phyloP scores from a whole-genome alignment of 2,113 vertebrate species.

The Butorides virescens region DNA sequence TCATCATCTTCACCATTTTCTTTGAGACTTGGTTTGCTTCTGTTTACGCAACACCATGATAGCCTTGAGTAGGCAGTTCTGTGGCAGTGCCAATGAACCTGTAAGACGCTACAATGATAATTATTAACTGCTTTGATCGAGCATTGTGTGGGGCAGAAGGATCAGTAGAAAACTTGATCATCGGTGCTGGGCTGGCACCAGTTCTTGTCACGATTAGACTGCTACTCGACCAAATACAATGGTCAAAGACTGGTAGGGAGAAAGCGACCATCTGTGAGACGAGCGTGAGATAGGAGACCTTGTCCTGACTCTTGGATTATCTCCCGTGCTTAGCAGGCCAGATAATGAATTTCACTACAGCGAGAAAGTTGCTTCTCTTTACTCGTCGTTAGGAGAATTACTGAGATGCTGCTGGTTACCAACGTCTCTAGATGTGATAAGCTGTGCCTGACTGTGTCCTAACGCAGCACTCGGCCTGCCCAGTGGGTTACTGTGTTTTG shows the following conservation, averaged over 20 bases:
- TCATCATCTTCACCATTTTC: background rate
- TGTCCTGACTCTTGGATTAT: background rate
- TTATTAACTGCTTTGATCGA: background rate
- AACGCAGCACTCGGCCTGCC: fast-evolving
- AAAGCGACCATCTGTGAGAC: background rate
- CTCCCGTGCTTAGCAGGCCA: background rate
- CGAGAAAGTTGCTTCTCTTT: background rate
- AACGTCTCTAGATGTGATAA: background rate
- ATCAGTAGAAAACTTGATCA: background rate
- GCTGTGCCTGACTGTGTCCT: background rate
- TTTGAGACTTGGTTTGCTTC: background rate
- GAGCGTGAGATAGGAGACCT: background rate
- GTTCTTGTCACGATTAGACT: background rate
- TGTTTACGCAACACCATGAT: background rate
- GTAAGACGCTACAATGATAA: background rate
- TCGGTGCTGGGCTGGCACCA: background rate
- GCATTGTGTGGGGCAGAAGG: background rate
- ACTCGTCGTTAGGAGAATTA: fast-evolving
- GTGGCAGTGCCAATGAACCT: background rate
- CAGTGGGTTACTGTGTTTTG: background rate
- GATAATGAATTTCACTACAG: background rate
- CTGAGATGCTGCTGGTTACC: background rate
- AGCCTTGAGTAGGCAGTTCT: background rate
- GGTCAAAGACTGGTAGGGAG: background rate
- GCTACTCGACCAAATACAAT: background rate